Evolutionary conservation across 2,113 vertebrate species (phyloP).

Genomic region (Coregonus clupeaformis): DNA sequence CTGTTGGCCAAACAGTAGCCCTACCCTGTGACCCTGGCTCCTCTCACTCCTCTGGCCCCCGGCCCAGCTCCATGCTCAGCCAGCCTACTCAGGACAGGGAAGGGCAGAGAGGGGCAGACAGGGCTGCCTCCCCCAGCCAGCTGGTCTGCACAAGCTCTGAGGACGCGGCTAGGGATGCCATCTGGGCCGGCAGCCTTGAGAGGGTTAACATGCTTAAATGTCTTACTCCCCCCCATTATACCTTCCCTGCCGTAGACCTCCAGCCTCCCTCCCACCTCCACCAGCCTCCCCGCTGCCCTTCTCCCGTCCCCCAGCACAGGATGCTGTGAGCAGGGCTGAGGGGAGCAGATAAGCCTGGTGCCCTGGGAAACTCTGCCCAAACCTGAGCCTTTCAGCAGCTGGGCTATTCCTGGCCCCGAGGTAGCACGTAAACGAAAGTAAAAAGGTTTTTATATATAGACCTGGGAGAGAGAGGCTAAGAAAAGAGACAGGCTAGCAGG

Average conservation of each 20-base stretch:
- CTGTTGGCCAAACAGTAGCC: slow-evolving; percentile 66
- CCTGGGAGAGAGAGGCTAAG: slow-evolving; percentile 31
- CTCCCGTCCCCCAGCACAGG: slow-evolving; percentile 69
- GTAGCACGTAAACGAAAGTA: slow-evolving; percentile 72
- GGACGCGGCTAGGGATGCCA: too few relatives aligned
- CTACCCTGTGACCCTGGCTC: slow-evolving; percentile 59
- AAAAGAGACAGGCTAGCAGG: slow-evolving; percentile 25
- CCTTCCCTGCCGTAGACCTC: slow-evolving; percentile 72
- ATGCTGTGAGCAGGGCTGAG: slow-evolving; percentile 71
- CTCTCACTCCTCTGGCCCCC: slow-evolving; percentile 10
- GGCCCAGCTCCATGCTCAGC: slow-evolving; percentile 35
- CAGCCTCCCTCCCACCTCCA: slow-evolving; percentile 49
- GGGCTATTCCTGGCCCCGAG: slow-evolving; percentile 71
- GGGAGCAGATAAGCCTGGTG: slow-evolving; percentile 76
- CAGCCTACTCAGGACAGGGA: slow-evolving; percentile 1
- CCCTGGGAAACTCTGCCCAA: slow-evolving; percentile 78
- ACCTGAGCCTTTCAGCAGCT: slow-evolving; percentile 69
- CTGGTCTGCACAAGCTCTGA: too few relatives aligned
- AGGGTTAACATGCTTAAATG: too few relatives aligned
- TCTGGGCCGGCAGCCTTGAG: too few relatives aligned
- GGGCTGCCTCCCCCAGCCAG: too few relatives aligned
- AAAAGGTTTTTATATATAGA: slow-evolving; percentile 70
- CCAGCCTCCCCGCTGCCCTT: neutral
- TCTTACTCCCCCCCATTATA: slow-evolving; percentile 43
- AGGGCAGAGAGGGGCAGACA: slow-evolving; percentile 51